phyloP scores from a whole-genome alignment of 2,113 vertebrate genomes.

The Nesospiza acunhae region DNA sequence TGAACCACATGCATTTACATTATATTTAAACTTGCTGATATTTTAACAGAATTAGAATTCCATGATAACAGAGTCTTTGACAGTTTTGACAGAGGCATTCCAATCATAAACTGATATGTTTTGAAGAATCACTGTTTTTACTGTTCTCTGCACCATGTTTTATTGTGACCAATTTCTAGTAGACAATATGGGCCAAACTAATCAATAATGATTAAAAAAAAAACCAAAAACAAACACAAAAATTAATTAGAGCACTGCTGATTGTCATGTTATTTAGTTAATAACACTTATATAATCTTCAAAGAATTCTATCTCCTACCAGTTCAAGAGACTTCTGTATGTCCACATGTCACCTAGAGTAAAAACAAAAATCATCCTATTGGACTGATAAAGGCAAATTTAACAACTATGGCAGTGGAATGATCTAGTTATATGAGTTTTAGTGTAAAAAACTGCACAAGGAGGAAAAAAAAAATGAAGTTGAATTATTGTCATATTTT shows the following conservation, averaged over 20 bases:
- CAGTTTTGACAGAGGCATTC: neutral
- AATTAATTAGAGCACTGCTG: neutral
- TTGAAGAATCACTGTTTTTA: neutral
- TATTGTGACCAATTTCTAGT: neutral
- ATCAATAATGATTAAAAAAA: neutral
- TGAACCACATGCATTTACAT: neutral
- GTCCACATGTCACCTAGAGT: neutral
- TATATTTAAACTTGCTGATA: neutral
- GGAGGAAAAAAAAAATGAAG: neutral
- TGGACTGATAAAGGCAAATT: neutral
- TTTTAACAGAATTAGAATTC: neutral
- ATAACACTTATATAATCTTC: neutral
- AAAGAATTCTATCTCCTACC: neutral
- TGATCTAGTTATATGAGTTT: neutral
- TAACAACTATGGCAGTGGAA: neutral
- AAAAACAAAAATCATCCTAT: neutral
- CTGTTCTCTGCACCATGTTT: neutral
- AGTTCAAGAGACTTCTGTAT: neutral
- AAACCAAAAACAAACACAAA: neutral
- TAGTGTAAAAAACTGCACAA: neutral
- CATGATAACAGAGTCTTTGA: neutral
- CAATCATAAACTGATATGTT: neutral
- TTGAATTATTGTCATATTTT: neutral
- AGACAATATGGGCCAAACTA: neutral
- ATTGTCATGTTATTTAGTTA: neutral